Percentiles rank a stretch among this genome's conserved stretches.
Conservation (phyloP, 2,888 invertebrate species). For the Hydrotaea diabolus region DNA sequence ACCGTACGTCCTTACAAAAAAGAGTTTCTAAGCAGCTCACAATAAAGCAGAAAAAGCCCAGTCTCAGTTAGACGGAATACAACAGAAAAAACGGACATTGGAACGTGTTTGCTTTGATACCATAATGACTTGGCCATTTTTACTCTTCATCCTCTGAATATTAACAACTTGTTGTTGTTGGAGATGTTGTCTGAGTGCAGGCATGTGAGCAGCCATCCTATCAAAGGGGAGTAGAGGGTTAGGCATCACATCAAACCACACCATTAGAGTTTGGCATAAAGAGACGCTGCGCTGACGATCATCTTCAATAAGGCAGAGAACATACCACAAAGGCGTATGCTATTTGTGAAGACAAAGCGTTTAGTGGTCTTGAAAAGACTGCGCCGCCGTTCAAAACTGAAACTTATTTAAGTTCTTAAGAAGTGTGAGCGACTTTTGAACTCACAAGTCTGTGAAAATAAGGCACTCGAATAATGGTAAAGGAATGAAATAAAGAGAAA, state of each 20-base stretch:
- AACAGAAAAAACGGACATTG: slow-evolving; percentile 58
- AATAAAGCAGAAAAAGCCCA: slow-evolving; percentile 37
- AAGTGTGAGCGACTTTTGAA: background rate
- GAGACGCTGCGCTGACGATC: slow-evolving; percentile 39
- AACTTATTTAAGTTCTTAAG: slow-evolving; percentile 37
- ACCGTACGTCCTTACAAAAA: background rate
- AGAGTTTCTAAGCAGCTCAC: slow-evolving; percentile 36
- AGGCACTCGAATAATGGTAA: no score
- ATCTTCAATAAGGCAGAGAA: slow-evolving; percentile 3
- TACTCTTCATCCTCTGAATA: slow-evolving; percentile 27
- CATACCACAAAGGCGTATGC: slow-evolving; percentile 2
- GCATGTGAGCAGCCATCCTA: background rate
- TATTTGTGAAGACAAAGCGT: background rate
- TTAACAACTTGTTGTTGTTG: slow-evolving; percentile 30
- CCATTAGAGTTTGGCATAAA: slow-evolving; percentile 37
- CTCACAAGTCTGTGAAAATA: slow-evolving; percentile 2
- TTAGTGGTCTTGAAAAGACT: slow-evolving; percentile 54
- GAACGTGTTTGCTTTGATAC: slow-evolving; percentile 64
- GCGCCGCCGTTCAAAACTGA: background rate
- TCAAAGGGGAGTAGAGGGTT: background rate
- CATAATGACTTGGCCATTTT: slow-evolving; percentile 64
- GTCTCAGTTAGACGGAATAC: slow-evolving; percentile 12
- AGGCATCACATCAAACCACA: slow-evolving; percentile 30
- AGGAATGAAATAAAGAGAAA: no score
- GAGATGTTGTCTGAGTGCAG: background rate